Conservation (phyloP, 2,113 vertebrate species). For the Arenaria interpres region DNA sequence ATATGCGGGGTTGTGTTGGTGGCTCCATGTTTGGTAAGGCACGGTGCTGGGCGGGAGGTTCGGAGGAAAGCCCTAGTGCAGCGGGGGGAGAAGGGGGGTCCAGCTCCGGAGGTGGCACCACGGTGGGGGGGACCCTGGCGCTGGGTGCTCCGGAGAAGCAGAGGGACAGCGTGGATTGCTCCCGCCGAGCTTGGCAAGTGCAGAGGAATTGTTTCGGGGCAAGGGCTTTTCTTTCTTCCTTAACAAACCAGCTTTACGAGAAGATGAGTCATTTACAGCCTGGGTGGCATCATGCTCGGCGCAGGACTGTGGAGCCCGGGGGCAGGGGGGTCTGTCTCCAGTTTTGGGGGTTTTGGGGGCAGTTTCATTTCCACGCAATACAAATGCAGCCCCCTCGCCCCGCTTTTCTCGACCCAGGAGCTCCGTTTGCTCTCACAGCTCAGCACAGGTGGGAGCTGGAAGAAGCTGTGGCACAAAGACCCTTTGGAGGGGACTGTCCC, state of each 20-base stretch:
- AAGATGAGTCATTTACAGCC: conserved; percentile 18
- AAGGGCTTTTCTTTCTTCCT: conserved; percentile 1
- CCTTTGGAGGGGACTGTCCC: background rate
- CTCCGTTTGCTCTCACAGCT: background rate
- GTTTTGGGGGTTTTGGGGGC: accelerated
- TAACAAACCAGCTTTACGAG: background rate
- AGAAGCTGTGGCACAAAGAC: background rate
- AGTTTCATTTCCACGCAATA: background rate
- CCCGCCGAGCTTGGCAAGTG: background rate
- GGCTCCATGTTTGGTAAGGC: background rate
- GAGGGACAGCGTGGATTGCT: background rate
- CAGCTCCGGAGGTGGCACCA: accelerated
- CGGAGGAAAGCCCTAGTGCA: background rate
- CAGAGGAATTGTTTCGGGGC: background rate
- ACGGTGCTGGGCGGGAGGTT: accelerated
- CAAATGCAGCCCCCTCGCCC: accelerated
- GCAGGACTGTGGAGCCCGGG: background rate
- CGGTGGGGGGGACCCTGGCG: accelerated
- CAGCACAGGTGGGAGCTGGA: background rate
- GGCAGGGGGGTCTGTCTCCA: too few relatives aligned
- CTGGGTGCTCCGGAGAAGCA: background rate
- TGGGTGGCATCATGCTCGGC: background rate
- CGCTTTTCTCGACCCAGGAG: accelerated
- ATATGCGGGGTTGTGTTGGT: background rate
- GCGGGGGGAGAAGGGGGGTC: background rate